Conservation (phyloP, 1,140 invertebrate genomes). For the Trachelipus rathkii region DNA sequence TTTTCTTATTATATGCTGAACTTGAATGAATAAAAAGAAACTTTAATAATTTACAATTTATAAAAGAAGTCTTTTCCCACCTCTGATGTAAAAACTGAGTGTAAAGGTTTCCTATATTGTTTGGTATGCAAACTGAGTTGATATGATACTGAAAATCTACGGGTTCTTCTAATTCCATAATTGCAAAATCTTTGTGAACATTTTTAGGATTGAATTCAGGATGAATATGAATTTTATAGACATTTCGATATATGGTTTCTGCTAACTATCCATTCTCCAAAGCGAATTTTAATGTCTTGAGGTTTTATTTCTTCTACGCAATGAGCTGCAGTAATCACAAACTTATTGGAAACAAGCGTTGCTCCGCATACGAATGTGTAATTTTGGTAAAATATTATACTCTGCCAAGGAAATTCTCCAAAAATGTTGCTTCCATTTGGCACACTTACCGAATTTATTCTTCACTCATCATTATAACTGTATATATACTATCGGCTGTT, state of each 20-base stretch:
- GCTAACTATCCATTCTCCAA: conserved; percentile 54
- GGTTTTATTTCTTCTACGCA: conserved; percentile 48
- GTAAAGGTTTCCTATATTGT: neutral
- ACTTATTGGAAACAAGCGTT: conserved; percentile 53
- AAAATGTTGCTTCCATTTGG: conserved; percentile 19
- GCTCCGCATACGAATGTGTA: conserved; percentile 51
- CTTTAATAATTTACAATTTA: no score
- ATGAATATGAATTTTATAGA: conserved; percentile 48
- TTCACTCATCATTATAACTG: no score
- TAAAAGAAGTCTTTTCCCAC: conserved; percentile 68
- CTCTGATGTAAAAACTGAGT: conserved; percentile 65
- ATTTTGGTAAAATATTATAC: conserved; percentile 21
- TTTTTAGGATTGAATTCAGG: conserved; percentile 52
- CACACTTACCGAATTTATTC: no score
- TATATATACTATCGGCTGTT: no score
- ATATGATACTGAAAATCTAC: conserved; percentile 53
- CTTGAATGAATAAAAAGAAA: no score
- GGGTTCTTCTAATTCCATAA: conserved; percentile 53
- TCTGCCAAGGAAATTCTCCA: conserved; percentile 24
- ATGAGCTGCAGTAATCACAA: conserved; percentile 55
- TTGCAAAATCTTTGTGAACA: conserved; percentile 59
- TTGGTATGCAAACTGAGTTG: conserved; percentile 55
- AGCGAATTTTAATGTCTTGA: conserved; percentile 54
- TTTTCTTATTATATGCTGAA: no score
- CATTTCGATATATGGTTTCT: conserved; percentile 47